A percentile compares a stretch with the other conserved stretches of the same genome.
These are phyloP conservation scores for Drosophila fuyamai DNA, from an alignment of 1,140 invertebrate species.

Conservation along the genomic window DNA sequence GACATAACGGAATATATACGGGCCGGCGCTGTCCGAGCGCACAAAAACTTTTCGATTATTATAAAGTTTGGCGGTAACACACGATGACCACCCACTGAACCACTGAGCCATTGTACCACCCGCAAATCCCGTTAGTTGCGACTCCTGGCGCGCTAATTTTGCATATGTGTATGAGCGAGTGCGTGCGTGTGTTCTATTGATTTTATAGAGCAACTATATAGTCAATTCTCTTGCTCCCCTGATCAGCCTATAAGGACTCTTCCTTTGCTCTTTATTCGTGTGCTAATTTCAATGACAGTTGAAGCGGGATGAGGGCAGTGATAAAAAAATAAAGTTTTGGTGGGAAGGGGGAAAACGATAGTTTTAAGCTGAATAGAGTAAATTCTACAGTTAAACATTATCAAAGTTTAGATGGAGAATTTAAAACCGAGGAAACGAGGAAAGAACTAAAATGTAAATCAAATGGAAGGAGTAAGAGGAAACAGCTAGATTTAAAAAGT, in stretches of 20 bases:
- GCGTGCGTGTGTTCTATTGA: conserved; percentile 69
- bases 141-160: conserved; percentile 49
- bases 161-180: conserved; percentile 30
- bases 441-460: background rate
- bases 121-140: conserved; percentile 34
- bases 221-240: conserved; percentile 11
- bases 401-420: background rate
- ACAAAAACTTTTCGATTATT: conserved; percentile 38
- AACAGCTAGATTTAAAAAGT: conserved; percentile 1
- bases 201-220: conserved; percentile 67
- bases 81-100: conserved; percentile 23
- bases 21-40: conserved; percentile 53
- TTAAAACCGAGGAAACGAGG: background rate
- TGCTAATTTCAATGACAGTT: conserved; percentile 43
- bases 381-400: background rate
- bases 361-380: background rate
- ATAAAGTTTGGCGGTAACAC: conserved; percentile 47
- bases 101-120: conserved; percentile 8
- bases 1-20: conserved; percentile 31
- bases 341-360: background rate
- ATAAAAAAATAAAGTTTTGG: conserved; percentile 1
- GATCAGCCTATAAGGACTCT: conserved; percentile 7
- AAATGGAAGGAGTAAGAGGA: background rate
- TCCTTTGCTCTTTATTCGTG: conserved; percentile 15
- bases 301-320: background rate